phyloP scores from a whole-genome alignment of 2,888 invertebrate genomes.

The Nomada ruficornis region DNA sequence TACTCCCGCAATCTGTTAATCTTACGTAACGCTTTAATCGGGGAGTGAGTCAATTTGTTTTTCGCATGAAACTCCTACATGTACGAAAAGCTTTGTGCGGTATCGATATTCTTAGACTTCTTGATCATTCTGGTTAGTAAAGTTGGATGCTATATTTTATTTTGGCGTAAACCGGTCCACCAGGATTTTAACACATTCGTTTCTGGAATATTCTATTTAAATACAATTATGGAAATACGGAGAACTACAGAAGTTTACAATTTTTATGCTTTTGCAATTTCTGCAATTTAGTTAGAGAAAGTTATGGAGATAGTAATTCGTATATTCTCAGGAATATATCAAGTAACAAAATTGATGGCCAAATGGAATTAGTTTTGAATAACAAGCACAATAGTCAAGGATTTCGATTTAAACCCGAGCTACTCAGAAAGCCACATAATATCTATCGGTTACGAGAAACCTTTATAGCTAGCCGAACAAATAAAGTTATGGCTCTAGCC shows the following conservation, averaged over 20 bases:
- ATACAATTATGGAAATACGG: too few species aligned
- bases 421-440: not conserved
- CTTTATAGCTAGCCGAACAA: not conserved
- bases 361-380: not conserved
- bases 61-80: not conserved
- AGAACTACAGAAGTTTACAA: too few species aligned
- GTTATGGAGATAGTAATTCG: too few species aligned
- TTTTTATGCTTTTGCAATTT: too few species aligned
- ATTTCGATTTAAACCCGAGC: not conserved
- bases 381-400: not conserved
- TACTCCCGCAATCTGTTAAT: slow-evolving; percentile 19
- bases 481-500: not conserved
- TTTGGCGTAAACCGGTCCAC: too few species aligned
- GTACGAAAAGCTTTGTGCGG: not conserved
- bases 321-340: too few species aligned
- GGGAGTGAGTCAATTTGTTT: not conserved
- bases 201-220: too few species aligned
- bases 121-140: too few species aligned
- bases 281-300: too few species aligned
- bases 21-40: slow-evolving; percentile 19
- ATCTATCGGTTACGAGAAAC: not conserved
- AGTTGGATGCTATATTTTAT: too few species aligned
- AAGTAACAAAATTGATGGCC: not conserved
- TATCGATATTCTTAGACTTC: too few species aligned
- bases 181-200: too few species aligned